Percentiles rank a stretch among this genome's conserved stretches.
phyloP scores from a whole-genome alignment of 2,113 vertebrate species.

The Meleagris gallopavo region DNA sequence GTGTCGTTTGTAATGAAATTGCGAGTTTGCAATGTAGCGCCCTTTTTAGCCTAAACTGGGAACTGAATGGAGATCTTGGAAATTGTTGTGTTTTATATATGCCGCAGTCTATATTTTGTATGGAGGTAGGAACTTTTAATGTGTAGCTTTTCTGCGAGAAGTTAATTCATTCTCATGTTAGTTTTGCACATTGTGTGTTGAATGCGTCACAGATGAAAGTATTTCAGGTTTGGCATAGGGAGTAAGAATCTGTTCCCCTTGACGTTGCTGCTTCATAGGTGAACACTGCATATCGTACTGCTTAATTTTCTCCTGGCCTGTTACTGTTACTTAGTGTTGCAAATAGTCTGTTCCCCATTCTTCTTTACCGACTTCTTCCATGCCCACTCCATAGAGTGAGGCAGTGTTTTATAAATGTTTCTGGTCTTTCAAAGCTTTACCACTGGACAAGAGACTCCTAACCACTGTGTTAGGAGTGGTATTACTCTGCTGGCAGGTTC shows the following conservation, averaged over 20 bases:
- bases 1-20: neutral
- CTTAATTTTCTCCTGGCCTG: neutral
- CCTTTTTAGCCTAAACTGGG: neutral
- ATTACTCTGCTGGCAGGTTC: neutral
- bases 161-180: neutral
- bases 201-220: neutral
- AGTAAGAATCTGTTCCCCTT: neutral
- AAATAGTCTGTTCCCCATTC: neutral
- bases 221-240: neutral
- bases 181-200: neutral
- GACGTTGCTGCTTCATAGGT: fast-evolving
- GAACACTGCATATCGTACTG: neutral
- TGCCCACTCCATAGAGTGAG: fast-evolving
- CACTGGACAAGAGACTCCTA: neutral
- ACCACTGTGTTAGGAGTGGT: neutral
- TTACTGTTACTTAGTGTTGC: neutral
- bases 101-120: neutral
- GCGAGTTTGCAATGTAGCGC: neutral
- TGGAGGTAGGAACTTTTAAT: neutral
- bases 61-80: neutral
- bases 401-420: neutral
- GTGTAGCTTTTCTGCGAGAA: neutral
- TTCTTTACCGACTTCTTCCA: neutral
- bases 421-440: neutral
- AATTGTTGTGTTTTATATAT: neutral